Evolutionary conservation across 2,797 vertebrate species (phyloP).

Genomic region (Novumbra hubbsi): DNA sequence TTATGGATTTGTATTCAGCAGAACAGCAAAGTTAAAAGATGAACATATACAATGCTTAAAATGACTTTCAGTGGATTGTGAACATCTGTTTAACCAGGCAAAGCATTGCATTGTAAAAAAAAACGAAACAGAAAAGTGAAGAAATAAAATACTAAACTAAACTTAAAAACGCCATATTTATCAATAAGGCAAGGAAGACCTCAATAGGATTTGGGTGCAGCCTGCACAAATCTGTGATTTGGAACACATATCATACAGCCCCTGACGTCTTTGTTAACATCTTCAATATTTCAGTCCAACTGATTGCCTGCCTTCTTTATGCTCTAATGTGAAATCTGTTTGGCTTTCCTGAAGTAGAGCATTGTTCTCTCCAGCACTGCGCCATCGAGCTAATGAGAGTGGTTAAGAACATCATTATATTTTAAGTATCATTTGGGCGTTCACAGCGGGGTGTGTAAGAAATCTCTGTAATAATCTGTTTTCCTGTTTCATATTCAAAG

Average conservation of each 20-base stretch:
- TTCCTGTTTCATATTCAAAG: constrained; percentile 80
- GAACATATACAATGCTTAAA: neutral
- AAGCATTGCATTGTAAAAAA: neutral
- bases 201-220: constrained; percentile 50
- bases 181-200: constrained; percentile 50
- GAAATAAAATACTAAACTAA: neutral
- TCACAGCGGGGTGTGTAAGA: constrained; percentile 74
- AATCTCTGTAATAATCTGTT: constrained; percentile 83
- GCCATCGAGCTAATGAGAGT: constrained; percentile 75
- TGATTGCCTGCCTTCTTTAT: constrained; percentile 74
- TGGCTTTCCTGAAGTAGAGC: constrained; percentile 73
- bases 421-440: constrained; percentile 83
- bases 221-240: constrained; percentile 42
- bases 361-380: constrained; percentile 75
- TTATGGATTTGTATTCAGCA: neutral
- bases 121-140: neutral
- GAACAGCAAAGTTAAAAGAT: neutral
- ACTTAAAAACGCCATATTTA: constrained; percentile 21
- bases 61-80: constrained; percentile 24
- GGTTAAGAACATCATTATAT: constrained; percentile 85
- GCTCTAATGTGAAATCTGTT: constrained; percentile 80
- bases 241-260: constrained; percentile 49
- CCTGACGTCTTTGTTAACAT: constrained; percentile 60
- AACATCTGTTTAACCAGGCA: constrained; percentile 29
- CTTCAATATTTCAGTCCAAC: constrained; percentile 62